Base-by-base conservation (phyloP, 1,140 invertebrate species). In the Neodiprion fabricii region DNA sequence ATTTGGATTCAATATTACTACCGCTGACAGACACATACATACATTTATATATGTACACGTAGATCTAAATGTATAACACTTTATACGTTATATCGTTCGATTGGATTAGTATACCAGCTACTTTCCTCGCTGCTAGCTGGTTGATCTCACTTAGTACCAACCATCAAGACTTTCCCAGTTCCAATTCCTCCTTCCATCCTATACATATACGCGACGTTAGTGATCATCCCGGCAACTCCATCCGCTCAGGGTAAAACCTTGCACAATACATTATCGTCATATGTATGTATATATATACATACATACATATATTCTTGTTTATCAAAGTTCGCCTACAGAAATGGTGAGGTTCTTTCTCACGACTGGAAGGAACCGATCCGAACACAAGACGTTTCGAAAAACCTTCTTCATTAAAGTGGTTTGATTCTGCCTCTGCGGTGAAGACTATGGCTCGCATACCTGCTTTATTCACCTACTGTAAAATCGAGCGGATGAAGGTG, bases 401-500 rank as follows among this genome's bases (percentile, higher is more conserved):
- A 40, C 5, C 5, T 40, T 40, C 2, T 40, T 40, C 5, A 40
- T 5, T 3, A 5, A 40, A 0, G 5, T 40, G 28, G 28, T 40
- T 40, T 40, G 28, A 40, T 40, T 40, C 5, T 40, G 28, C 1
- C 5, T 40, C 28, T 40, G 28, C 28, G 28, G 28, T 40, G 28
- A 40, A 40, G 28, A 40, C 28, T 40, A 40, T 40, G 28, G 28
- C 28, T 40, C 28, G 28, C 1, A 40, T 5, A 40, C 28, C 28
- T 40, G 5, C 28, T 1, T 40, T 5, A 40, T 40, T 40, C 28
- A 40, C 5, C 28, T 40, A 40, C 28, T 40, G 28, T 40, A 40
- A 40, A 40, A 40, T 40, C 28, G 28, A 40, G 28, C n/a, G n/a
- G 53, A 61, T 61, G 11, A 7, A 61, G 11, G 76, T 78, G 82